A percentile compares a stretch with the other conserved stretches of the same genome.
Evolutionary conservation across 2,888 invertebrate species (phyloP).

Genomic region (Polyommatus icarus): DNA sequence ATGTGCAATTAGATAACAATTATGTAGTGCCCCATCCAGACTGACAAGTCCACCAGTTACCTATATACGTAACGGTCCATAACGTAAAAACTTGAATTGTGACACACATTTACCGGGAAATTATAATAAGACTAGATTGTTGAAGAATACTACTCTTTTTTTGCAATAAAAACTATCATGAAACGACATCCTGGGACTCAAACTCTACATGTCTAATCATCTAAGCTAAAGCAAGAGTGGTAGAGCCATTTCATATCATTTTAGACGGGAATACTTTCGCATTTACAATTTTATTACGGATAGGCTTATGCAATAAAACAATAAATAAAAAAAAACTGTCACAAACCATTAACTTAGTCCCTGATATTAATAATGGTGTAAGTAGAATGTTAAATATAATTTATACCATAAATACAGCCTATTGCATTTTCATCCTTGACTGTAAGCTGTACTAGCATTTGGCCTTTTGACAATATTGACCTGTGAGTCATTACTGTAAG

Average conservation of each 20-base stretch:
- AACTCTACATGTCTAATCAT: no score
- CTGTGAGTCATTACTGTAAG: background rate
- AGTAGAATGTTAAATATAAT: constrained; percentile 2
- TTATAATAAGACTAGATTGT: background rate
- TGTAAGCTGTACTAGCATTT: background rate
- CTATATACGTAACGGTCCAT: background rate
- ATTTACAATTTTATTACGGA: background rate
- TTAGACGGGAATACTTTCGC: background rate
- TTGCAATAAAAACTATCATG: no score
- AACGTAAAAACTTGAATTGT: background rate
- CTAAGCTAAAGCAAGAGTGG: background rate
- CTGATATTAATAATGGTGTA: constrained; percentile 5
- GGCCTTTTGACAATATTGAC: background rate
- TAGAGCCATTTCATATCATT: background rate
- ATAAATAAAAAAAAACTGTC: background rate
- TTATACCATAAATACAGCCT: background rate
- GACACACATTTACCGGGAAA: background rate
- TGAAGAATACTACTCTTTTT: background rate
- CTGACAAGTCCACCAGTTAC: background rate
- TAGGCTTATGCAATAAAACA: background rate
- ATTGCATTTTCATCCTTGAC: background rate
- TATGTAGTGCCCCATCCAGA: constrained; percentile 20
- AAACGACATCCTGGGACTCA: no score
- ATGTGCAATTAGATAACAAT: constrained; percentile 29
- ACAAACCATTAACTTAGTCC: constrained; percentile 2